Conservation (phyloP, 2,797 vertebrate genomes). For the Lateolabrax maculatus region DNA sequence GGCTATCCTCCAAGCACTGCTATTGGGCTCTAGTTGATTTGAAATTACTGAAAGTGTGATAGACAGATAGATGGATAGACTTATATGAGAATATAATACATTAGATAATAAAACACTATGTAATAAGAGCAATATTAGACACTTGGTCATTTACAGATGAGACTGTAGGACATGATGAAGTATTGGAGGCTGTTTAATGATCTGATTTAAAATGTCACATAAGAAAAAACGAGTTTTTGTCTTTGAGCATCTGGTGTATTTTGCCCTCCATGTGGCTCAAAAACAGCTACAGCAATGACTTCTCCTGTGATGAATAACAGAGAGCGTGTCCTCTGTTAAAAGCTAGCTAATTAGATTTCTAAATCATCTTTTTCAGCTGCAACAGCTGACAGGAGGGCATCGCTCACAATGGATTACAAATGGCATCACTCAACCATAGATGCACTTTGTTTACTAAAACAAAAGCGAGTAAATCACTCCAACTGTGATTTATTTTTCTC, state of each 20-base stretch:
- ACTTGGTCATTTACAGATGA: slow-evolving; percentile 14
- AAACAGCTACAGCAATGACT: slow-evolving; percentile 24
- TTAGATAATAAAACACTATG: neutral
- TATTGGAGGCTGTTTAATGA: slow-evolving; percentile 5
- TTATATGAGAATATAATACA: neutral
- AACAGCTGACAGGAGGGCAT: slow-evolving; percentile 47
- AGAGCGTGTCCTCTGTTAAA: slow-evolving; percentile 49
- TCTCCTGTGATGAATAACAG: slow-evolving; percentile 46
- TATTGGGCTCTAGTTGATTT: neutral
- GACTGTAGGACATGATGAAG: slow-evolving; percentile 1
- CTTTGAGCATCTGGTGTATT: slow-evolving; percentile 28
- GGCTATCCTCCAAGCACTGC: neutral
- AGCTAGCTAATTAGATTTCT: slow-evolving; percentile 67
- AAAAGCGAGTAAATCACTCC: slow-evolving; percentile 39
- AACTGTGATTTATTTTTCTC: slow-evolving; percentile 51
- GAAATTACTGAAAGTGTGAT: neutral
- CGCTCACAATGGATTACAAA: slow-evolving; percentile 58
- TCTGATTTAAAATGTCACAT: slow-evolving; percentile 28
- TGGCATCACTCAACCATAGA: slow-evolving; percentile 43
- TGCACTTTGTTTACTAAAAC: slow-evolving; percentile 49
- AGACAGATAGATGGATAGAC: neutral
- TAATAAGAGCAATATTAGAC: neutral
- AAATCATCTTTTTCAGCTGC: slow-evolving; percentile 60
- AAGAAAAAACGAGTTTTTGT: neutral
- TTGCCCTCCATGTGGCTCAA: slow-evolving; percentile 18